phyloP scores from a whole-genome alignment of 1,140 invertebrate genomes.

The Branchinecta lynchi region DNA sequence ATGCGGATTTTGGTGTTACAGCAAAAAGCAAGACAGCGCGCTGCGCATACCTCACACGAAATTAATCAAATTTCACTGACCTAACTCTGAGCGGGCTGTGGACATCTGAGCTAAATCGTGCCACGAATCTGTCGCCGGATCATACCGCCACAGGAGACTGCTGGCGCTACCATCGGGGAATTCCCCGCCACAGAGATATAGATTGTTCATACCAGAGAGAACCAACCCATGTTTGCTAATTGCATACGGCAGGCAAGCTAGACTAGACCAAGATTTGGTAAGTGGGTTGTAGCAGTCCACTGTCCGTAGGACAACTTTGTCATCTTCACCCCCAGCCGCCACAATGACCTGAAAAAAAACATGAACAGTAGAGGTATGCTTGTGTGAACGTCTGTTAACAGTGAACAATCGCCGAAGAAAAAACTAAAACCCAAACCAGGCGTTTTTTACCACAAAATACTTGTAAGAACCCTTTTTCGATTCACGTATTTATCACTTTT shows the following conservation, averaged over 20 bases:
- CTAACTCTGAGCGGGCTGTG: slow-evolving; percentile 36
- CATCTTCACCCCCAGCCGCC: slow-evolving; percentile 41
- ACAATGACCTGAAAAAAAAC: slow-evolving; percentile 34
- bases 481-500: too few species aligned
- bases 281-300: slow-evolving; percentile 39
- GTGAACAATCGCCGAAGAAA: too few species aligned
- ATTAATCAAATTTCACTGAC: slow-evolving; percentile 24
- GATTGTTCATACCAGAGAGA: slow-evolving; percentile 37
- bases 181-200: slow-evolving; percentile 41
- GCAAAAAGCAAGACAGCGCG: too few species aligned
- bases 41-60: too few species aligned
- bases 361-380: too few species aligned
- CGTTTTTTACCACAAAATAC: too few species aligned
- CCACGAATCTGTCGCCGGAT: slow-evolving; percentile 39
- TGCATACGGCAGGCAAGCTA: slow-evolving; percentile 35
- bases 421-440: too few species aligned
- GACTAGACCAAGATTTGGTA: slow-evolving; percentile 30
- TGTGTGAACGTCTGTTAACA: too few species aligned
- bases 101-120: slow-evolving; percentile 39
- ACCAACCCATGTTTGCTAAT: slow-evolving; percentile 41
- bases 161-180: slow-evolving; percentile 40
- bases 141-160: slow-evolving; percentile 37
- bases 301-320: slow-evolving; percentile 39
- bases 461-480: too few species aligned
- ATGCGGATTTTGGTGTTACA: too few species aligned